Percentiles rank a stretch among this genome's conserved stretches.
Evolutionary conservation across 2,113 vertebrate genomes (phyloP).

Genomic region (Cyprinodon brontotheroides): DNA sequence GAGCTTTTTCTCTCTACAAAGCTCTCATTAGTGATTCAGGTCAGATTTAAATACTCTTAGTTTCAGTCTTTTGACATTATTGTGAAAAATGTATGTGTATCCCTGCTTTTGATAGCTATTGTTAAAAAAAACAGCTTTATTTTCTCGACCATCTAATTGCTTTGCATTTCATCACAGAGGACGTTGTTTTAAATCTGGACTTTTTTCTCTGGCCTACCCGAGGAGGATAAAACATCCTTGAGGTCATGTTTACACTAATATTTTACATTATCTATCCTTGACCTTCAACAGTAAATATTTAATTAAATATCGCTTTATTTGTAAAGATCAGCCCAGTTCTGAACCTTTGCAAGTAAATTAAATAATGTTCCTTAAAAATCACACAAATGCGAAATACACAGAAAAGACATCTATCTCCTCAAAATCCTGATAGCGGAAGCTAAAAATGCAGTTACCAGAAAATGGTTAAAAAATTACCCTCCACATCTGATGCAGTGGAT

Average conservation of each 20-base stretch:
- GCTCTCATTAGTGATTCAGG: slow-evolving; percentile 18
- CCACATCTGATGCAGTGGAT: no score
- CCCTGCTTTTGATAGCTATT: background rate
- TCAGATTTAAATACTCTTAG: slow-evolving; percentile 16
- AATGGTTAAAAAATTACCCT: background rate
- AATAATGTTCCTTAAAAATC: no score
- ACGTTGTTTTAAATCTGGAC: background rate
- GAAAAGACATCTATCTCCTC: no score
- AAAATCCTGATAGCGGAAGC: no score
- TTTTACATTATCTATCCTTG: slow-evolving; percentile 5
- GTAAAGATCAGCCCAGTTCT: background rate
- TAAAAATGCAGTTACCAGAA: background rate
- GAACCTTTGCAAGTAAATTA: background rate
- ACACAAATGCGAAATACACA: background rate
- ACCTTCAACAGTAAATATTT: background rate
- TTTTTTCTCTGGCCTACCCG: slow-evolving; percentile 8
- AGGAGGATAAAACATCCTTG: slow-evolving; percentile 19
- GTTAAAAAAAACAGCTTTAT: background rate
- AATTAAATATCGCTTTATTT: background rate
- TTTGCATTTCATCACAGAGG: background rate
- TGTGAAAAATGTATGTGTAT: background rate
- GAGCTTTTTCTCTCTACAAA: slow-evolving; percentile 54
- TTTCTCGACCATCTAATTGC: background rate
- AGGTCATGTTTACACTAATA: slow-evolving; percentile 6
- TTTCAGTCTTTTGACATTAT: background rate